Evolutionary conservation across 1,140 invertebrate genomes (phyloP).

Genomic region (Elymnias hypermnestra): DNA sequence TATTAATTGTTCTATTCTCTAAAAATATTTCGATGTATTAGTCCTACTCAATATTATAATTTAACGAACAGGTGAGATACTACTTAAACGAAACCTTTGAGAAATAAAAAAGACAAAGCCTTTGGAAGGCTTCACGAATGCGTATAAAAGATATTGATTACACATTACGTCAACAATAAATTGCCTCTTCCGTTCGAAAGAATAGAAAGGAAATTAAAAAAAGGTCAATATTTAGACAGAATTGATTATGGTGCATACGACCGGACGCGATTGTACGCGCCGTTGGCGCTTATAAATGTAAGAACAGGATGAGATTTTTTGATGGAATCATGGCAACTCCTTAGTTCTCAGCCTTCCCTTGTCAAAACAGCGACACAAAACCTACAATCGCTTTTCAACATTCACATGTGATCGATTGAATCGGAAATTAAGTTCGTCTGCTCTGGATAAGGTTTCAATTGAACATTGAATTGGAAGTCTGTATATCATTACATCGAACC

Average conservation of each 20-base stretch:
- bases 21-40: no score
- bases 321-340: conserved; percentile 57
- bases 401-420: conserved; percentile 46
- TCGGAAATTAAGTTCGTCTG: conserved; percentile 49
- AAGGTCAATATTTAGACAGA: conserved; percentile 72
- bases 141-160: conserved; percentile 55
- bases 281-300: conserved; percentile 58
- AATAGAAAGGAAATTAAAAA: conserved; percentile 55
- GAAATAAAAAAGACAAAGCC: no score
- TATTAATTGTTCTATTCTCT: no score
- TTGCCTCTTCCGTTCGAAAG: conserved; percentile 42
- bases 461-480: conserved; percentile 44
- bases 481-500: no score
- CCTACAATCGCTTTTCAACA: conserved; percentile 29
- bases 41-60: no score
- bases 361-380: conserved; percentile 50
- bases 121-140: conserved; percentile 20
- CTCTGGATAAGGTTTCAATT: conserved; percentile 34
- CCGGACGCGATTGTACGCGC: conserved; percentile 56
- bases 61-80: no score
- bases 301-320: conserved; percentile 67
- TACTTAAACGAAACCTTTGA: no score
- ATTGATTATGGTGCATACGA: conserved; percentile 54
- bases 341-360: conserved; percentile 48
- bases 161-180: conserved; percentile 42